These are phyloP conservation scores for Polietes domitor DNA, from an alignment of 2,888 invertebrate species.

Conservation along the genomic window DNA sequence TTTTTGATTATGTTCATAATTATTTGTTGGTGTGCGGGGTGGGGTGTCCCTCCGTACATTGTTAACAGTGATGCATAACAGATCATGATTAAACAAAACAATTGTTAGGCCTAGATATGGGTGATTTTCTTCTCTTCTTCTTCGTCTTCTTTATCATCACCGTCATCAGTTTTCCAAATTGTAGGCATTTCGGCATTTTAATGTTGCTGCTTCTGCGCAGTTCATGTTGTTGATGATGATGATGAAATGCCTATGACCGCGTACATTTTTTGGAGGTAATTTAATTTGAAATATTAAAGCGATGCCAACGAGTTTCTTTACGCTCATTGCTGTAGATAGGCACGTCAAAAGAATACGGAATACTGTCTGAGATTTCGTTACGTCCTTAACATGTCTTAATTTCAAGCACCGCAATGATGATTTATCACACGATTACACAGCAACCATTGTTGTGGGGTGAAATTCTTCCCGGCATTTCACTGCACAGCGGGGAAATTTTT, in stretches of 20 bases:
- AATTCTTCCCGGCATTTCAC: not conserved
- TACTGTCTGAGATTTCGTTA: not conserved
- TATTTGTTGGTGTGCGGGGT: not conserved
- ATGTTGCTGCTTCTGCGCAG: not conserved
- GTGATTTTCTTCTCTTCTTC: not conserved
- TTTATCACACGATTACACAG: constrained; percentile 14
- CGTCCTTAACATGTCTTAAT: constrained; percentile 12
- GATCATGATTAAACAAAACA: constrained; percentile 17
- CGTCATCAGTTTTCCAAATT: not conserved
- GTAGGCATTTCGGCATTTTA: not conserved
- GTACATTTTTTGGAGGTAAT: not conserved
- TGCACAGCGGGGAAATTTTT: too few relatives aligned
- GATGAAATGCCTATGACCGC: not conserved
- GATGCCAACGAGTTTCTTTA: not conserved
- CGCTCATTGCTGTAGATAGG: not conserved
- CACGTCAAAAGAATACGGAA: not conserved
- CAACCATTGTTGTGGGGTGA: not conserved
- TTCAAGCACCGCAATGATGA: not conserved
- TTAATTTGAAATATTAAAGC: not conserved
- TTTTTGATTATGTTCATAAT: constrained; percentile 35
- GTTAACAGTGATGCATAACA: constrained; percentile 25
- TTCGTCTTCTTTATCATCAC: not conserved
- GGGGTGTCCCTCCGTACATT: not conserved
- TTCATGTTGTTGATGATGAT: not conserved
- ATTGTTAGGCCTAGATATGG: not conserved